A percentile compares a stretch with the other conserved stretches of the same genome.
phyloP scores from a whole-genome alignment of 2,888 invertebrate species.

The Hemaris fuciformis region DNA sequence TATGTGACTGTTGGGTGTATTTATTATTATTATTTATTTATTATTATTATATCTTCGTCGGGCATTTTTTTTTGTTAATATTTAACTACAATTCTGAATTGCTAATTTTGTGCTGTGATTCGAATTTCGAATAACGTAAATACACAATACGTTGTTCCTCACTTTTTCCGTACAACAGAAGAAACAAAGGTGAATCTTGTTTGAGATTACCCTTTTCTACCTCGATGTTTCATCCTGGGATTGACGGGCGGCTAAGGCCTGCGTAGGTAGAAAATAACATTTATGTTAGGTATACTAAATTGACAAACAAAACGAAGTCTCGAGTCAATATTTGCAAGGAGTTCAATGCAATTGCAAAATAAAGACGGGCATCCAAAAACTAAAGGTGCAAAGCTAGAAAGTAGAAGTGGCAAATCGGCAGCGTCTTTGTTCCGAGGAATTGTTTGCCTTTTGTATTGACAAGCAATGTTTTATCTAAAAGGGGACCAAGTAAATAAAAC shows the following conservation, averaged over 20 bases:
- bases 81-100: neutral
- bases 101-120: neutral
- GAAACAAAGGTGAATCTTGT: neutral
- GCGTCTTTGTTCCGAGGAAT: slow-evolving; percentile 54
- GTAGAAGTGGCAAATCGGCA: slow-evolving; percentile 44
- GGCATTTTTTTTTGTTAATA: neutral
- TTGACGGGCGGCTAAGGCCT: neutral
- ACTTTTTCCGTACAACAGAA: neutral
- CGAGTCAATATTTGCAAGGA: neutral
- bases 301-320: neutral
- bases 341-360: slow-evolving; percentile 21
- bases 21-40: too few relatives aligned
- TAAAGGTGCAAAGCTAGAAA: slow-evolving; percentile 39
- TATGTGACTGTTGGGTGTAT: too few relatives aligned
- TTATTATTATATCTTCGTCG: slow-evolving; percentile 32
- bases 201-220: neutral
- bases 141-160: neutral
- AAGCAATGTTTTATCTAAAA: slow-evolving; percentile 68
- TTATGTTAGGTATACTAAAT: too few relatives aligned
- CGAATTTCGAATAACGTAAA: neutral
- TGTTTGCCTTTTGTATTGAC: slow-evolving; percentile 70
- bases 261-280: neutral
- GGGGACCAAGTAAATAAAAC: slow-evolving; percentile 61
- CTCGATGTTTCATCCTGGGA: neutral
- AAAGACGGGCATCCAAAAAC: slow-evolving; percentile 24